Percentiles rank a stretch among this genome's conserved stretches.
These are phyloP conservation scores for Zosterops hypoxanthus DNA, from an alignment of 2,113 vertebrate species.

Conservation along the genomic window DNA sequence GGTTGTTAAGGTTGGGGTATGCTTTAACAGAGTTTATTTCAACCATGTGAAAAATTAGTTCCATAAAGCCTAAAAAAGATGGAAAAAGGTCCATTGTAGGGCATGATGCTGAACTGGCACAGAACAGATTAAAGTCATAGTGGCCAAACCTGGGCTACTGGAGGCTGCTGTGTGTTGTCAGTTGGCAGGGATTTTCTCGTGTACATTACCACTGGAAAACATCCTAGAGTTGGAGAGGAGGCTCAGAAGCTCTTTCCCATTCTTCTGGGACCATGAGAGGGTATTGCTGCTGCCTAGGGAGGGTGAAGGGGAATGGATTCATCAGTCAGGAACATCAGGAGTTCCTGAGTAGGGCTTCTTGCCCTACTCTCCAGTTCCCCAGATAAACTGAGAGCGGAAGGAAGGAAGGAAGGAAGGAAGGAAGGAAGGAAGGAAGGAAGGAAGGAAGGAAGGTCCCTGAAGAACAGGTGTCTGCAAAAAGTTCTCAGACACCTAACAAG, in stretches of 20 bases:
- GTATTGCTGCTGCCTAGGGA: not conserved
- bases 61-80: not conserved
- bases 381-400: not conserved
- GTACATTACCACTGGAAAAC: not conserved
- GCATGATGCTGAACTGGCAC: not conserved
- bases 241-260: not conserved
- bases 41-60: not conserved
- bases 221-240: rapidly evolving
- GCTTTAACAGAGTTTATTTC: not conserved
- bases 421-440: not conserved
- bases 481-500: not conserved
- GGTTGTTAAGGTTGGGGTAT: not conserved
- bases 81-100: not conserved
- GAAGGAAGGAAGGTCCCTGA: not conserved
- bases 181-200: not conserved
- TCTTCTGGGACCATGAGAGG: not conserved
- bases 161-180: not conserved
- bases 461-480: not conserved
- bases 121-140: not conserved
- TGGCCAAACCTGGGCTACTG: not conserved
- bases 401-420: not conserved
- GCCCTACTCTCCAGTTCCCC: not conserved
- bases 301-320: not conserved
- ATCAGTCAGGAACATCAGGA: not conserved
- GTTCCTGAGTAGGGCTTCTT: not conserved